These are phyloP conservation scores for Apis laboriosa DNA, from an alignment of 1,140 invertebrate species.

Conservation along the genomic window DNA sequence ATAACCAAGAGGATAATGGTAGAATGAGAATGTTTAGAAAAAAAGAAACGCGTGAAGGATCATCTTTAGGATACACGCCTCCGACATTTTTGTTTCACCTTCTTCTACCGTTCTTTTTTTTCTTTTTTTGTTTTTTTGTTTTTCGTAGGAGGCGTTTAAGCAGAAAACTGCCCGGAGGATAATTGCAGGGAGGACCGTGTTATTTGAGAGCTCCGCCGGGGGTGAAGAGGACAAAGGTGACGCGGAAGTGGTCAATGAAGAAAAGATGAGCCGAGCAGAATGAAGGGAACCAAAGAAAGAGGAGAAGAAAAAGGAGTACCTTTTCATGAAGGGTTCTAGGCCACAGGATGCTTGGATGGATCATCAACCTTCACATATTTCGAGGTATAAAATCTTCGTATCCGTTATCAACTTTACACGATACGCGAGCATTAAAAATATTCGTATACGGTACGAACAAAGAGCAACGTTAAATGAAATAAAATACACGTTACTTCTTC, in stretches of 20 bases:
- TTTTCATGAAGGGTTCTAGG: constrained; percentile 34
- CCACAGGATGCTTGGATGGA: constrained; percentile 21
- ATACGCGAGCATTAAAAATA: background rate
- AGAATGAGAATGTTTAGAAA: background rate
- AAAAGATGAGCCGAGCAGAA: constrained; percentile 15
- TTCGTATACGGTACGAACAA: background rate
- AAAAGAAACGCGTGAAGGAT: too few relatives aligned
- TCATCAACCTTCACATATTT: background rate
- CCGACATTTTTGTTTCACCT: constrained; percentile 1
- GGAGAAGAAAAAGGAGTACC: constrained; percentile 5
- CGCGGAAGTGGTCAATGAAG: constrained; percentile 42
- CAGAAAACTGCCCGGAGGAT: constrained; percentile 74
- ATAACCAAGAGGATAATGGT: background rate
- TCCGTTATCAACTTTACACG: background rate
- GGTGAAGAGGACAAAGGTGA: constrained; percentile 54
- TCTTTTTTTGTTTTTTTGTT: background rate
- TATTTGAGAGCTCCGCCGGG: constrained; percentile 43
- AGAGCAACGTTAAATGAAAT: background rate
- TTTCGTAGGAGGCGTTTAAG: constrained; percentile 68
- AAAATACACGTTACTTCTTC: background rate
- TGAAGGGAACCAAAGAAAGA: constrained; percentile 18
- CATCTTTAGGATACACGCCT: constrained; percentile 7
- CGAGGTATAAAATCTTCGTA: background rate
- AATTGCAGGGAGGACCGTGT: constrained; percentile 69
- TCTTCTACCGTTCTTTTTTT: background rate